phyloP scores from a whole-genome alignment of 1,140 invertebrate genomes.

The Halictus rubicundus region DNA sequence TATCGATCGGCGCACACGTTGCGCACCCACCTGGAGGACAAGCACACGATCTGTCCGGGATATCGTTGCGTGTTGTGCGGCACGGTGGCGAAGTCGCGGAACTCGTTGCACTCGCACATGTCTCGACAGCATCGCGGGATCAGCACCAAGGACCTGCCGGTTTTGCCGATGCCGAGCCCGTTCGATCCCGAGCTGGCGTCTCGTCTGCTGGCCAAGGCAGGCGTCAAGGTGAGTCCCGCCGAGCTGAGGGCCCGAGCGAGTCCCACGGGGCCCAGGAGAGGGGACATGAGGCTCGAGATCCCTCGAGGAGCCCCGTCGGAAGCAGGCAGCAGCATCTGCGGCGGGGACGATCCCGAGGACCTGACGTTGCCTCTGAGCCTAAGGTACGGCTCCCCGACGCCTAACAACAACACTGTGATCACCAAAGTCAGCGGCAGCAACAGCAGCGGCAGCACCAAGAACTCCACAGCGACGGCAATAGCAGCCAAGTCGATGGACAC shows the following conservation, averaged over 20 bases:
- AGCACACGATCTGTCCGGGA: slow-evolving; percentile 94
- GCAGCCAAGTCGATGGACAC: slow-evolving; percentile 84
- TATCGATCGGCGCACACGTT: slow-evolving; percentile 94
- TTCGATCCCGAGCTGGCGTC: slow-evolving; percentile 93
- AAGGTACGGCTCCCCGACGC: slow-evolving; percentile 75
- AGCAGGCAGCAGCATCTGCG: slow-evolving; percentile 85
- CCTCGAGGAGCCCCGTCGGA: slow-evolving; percentile 83
- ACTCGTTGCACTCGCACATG: slow-evolving; percentile 96
- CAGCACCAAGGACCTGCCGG: slow-evolving; percentile 94
- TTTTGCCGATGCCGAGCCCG: slow-evolving; percentile 93
- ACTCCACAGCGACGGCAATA: slow-evolving; percentile 58
- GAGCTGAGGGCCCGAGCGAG: slow-evolving; percentile 90
- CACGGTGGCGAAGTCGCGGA: slow-evolving; percentile 94
- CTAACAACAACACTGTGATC: slow-evolving; percentile 78
- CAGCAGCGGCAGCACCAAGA: slow-evolving; percentile 62
- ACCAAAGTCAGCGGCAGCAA: slow-evolving; percentile 71
- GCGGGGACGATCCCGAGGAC: slow-evolving; percentile 90
- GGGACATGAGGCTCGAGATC: slow-evolving; percentile 88
- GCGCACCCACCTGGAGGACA: slow-evolving; percentile 94
- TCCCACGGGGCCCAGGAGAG: slow-evolving; percentile 89
- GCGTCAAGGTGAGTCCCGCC: slow-evolving; percentile 91
- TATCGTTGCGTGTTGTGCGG: slow-evolving; percentile 95
- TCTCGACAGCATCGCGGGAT: slow-evolving; percentile 94
- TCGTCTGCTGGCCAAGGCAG: slow-evolving; percentile 90
- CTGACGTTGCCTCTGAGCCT: slow-evolving; percentile 84